These are phyloP conservation scores for Lagocephalus sceleratus DNA, from an alignment of 2,797 vertebrate genomes.

Conservation along the genomic window DNA sequence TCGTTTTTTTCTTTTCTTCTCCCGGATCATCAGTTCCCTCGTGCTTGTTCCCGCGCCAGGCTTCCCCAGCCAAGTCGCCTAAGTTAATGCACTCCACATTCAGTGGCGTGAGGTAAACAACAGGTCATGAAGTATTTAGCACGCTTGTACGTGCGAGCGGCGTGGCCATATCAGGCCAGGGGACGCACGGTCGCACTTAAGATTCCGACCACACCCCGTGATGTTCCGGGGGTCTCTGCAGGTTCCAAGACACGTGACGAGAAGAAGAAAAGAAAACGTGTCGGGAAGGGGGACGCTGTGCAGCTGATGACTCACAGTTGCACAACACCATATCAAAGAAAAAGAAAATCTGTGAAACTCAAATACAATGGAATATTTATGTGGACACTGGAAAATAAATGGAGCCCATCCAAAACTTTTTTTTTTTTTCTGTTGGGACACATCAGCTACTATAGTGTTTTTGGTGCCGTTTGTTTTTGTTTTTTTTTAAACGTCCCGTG, in stretches of 20 bases:
- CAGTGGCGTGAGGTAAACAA: slow-evolving; percentile 61
- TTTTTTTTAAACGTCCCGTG: neutral
- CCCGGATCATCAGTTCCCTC: slow-evolving; percentile 16
- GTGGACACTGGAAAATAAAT: slow-evolving; percentile 11
- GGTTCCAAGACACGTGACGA: slow-evolving; percentile 31
- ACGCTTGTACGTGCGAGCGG: slow-evolving; percentile 24
- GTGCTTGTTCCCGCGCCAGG: slow-evolving; percentile 15
- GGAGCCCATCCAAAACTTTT: neutral
- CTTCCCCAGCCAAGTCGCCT: slow-evolving; percentile 48
- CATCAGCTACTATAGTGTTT: neutral
- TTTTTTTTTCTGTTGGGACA: too few species aligned
- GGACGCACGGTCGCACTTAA: slow-evolving; percentile 8
- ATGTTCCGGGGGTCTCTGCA: slow-evolving; percentile 30
- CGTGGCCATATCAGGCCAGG: slow-evolving; percentile 23
- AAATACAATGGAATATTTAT: slow-evolving; percentile 28
- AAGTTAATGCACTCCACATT: slow-evolving; percentile 66
- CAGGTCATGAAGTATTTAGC: slow-evolving; percentile 72
- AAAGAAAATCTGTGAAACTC: slow-evolving; percentile 1
- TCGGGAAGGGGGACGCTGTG: slow-evolving; percentile 31
- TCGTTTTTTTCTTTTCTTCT: slow-evolving; percentile 10
- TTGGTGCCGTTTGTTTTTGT: too few species aligned
- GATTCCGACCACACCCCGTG: slow-evolving; percentile 30
- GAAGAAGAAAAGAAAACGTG: slow-evolving; percentile 12
- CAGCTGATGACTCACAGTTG: slow-evolving; percentile 46
- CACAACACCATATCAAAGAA: slow-evolving; percentile 35